These are phyloP conservation scores for Rattus norvegicus DNA, from an alignment of 2,113 vertebrate genomes.

Conservation along the genomic window DNA sequence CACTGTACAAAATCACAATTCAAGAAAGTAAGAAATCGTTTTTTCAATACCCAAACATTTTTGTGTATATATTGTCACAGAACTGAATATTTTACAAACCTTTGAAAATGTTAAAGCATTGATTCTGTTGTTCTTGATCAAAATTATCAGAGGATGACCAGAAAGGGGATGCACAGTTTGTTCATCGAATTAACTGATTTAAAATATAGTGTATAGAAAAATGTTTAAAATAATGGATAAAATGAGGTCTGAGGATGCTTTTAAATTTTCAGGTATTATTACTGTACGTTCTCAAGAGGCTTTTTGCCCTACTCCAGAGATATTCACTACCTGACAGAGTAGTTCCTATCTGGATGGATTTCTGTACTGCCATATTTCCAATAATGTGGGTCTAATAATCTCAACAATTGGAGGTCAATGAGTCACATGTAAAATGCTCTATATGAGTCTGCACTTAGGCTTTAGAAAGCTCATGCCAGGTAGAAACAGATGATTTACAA, in stretches of 20 bases:
- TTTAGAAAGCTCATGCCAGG: slow-evolving; percentile 56
- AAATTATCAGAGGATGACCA: background rate
- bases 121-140: slow-evolving; percentile 42
- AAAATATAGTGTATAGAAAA: slow-evolving; percentile 51
- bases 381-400: slow-evolving; percentile 57
- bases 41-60: slow-evolving; percentile 18
- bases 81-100: slow-evolving; percentile 45
- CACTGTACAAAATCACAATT: background rate
- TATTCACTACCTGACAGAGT: slow-evolving; percentile 35
- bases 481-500: slow-evolving; percentile 63
- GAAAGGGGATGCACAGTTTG: slow-evolving; percentile 34
- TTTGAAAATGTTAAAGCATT: background rate
- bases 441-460: slow-evolving; percentile 47
- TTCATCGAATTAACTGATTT: slow-evolving; percentile 49
- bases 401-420: slow-evolving; percentile 32
- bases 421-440: slow-evolving; percentile 54
- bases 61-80: slow-evolving; percentile 22
- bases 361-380: slow-evolving; percentile 40
- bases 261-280: slow-evolving; percentile 59
- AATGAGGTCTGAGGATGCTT: slow-evolving; percentile 57
- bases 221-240: slow-evolving; percentile 62
- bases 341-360: slow-evolving; percentile 53
- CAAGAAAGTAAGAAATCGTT: slow-evolving; percentile 24
- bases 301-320: slow-evolving; percentile 40
- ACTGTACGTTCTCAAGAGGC: slow-evolving; percentile 34